Percentiles rank a stretch among this genome's conserved stretches.
Evolutionary conservation across 1,140 invertebrate genomes (phyloP).

Genomic region (Asbolus verrucosus): DNA sequence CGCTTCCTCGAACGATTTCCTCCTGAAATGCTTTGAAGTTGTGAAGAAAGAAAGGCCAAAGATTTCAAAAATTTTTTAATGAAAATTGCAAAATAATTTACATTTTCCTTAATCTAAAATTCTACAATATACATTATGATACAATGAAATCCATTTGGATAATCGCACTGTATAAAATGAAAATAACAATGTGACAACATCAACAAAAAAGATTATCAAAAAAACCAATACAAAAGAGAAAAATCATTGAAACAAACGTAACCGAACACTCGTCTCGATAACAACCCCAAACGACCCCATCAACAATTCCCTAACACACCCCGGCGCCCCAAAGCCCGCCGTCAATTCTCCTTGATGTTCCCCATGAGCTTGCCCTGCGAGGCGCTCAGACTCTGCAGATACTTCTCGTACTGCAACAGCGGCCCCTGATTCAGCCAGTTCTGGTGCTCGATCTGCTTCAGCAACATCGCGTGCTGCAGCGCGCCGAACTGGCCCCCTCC

Average conservation of each 20-base stretch:
- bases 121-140: slow-evolving; percentile 55
- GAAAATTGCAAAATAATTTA: slow-evolving; percentile 60
- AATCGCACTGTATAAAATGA: slow-evolving; percentile 45
- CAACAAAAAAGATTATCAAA: slow-evolving; percentile 51
- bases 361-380: slow-evolving; percentile 49
- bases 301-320: neutral
- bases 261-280: neutral
- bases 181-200: slow-evolving; percentile 59
- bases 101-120: slow-evolving; percentile 51
- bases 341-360: slow-evolving; percentile 60
- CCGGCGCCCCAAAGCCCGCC: slow-evolving; percentile 23
- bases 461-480: slow-evolving; percentile 61
- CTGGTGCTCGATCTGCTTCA: slow-evolving; percentile 62
- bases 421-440: slow-evolving; percentile 59
- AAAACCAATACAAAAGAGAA: slow-evolving; percentile 47
- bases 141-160: slow-evolving; percentile 41
- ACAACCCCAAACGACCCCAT: neutral
- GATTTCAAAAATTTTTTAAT: slow-evolving; percentile 49
- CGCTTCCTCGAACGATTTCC: too few relatives aligned
- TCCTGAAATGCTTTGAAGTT: too few relatives aligned
- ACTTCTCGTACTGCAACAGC: slow-evolving; percentile 63
- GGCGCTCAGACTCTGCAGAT: slow-evolving; percentile 59
- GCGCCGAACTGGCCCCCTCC: slow-evolving; percentile 55
- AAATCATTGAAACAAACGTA: slow-evolving; percentile 15
- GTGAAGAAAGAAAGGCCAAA: neutral